phyloP scores from a whole-genome alignment of 2,113 vertebrate species.

The Chunga burmeisteri region DNA sequence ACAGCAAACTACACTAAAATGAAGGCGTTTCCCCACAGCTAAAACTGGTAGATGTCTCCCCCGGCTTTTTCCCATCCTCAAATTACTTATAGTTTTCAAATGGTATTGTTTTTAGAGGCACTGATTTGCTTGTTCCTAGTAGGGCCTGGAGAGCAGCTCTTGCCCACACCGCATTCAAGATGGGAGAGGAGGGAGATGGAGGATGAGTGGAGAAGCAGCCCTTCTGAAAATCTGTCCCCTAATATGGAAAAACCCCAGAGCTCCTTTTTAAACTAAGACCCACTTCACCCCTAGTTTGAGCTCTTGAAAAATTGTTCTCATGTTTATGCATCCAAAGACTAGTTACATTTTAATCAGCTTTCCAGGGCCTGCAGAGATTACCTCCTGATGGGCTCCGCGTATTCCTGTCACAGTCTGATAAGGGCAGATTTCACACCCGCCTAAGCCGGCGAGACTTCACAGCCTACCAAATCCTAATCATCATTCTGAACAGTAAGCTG shows the following conservation, averaged over 20 bases:
- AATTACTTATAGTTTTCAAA: not conserved
- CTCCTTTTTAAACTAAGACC: conserved; percentile 6
- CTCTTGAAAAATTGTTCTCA: conserved; percentile 46
- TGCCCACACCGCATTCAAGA: not conserved
- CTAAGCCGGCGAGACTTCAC: conserved; percentile 16
- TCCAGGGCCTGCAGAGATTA: conserved; percentile 68
- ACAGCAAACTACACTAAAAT: not conserved
- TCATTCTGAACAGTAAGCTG: conserved; percentile 15
- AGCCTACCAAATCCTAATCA: conserved; percentile 38
- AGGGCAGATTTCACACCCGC: conserved; percentile 62
- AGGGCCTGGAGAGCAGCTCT: not conserved
- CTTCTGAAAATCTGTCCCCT: not conserved
- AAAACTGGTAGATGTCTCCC: not conserved
- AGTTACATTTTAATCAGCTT: conserved; percentile 70
- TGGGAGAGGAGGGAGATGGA: not conserved
- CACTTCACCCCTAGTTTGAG: conserved; percentile 29
- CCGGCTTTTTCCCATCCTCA: not conserved
- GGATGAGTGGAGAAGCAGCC: not conserved
- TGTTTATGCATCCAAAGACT: conserved; percentile 45
- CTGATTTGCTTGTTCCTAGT: not conserved
- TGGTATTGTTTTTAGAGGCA: not conserved
- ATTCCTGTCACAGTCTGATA: conserved; percentile 77
- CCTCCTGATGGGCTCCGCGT: conserved; percentile 48
- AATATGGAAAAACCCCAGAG: not conserved
- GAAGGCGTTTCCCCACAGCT: not conserved